These are phyloP conservation scores for Mirounga angustirostris DNA, from an alignment of 2,113 vertebrate species.

Conservation along the genomic window DNA sequence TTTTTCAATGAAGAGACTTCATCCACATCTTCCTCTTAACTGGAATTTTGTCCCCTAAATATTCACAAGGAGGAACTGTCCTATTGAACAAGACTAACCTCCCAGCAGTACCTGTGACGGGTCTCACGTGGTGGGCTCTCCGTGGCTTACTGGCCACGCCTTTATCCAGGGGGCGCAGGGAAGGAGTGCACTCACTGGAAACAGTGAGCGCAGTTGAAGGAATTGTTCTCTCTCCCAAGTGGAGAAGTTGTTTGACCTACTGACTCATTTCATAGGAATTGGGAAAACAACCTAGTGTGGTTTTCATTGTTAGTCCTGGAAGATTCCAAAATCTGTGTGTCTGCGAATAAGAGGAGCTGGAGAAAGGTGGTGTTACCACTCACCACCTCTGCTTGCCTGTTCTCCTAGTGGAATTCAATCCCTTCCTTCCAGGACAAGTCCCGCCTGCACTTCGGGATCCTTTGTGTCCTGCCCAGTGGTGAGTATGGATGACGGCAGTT, in stretches of 20 bases:
- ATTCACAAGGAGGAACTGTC: constrained; percentile 72
- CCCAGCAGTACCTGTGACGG: constrained; percentile 54
- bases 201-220: constrained; percentile 76
- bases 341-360: constrained; percentile 57
- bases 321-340: constrained; percentile 78
- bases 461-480: constrained; percentile 57
- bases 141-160: background rate
- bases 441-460: constrained; percentile 57
- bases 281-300: constrained; percentile 86
- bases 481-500: constrained; percentile 76
- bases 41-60: background rate
- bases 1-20: constrained; percentile 39
- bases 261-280: constrained; percentile 89
- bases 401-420: constrained; percentile 65
- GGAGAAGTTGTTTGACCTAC: constrained; percentile 87
- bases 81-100: background rate
- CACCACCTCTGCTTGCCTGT: constrained; percentile 43
- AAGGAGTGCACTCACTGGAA: constrained; percentile 61
- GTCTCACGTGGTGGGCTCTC: constrained; percentile 69
- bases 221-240: constrained; percentile 81
- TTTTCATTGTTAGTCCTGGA: constrained; percentile 86
- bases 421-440: constrained; percentile 66
- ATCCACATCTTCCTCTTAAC: background rate
- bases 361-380: constrained; percentile 46
- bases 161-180: background rate